Percentiles rank a stretch among this genome's conserved stretches.
phyloP scores from a whole-genome alignment of 64 coral and sea anemone species.

The Astreopora myriophthalma region DNA sequence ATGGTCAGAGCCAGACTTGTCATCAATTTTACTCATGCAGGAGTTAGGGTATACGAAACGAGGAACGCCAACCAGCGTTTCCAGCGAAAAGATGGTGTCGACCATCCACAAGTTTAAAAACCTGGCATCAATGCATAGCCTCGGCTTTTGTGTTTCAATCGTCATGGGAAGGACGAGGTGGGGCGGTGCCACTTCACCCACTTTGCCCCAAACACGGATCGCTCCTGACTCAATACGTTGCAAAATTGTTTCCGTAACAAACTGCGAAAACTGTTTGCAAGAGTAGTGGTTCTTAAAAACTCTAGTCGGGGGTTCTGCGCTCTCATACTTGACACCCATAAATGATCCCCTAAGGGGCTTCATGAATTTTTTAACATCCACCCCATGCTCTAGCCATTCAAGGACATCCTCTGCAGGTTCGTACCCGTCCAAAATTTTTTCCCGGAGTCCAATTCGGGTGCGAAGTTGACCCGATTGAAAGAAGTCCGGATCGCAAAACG shows the following conservation, averaged over 20 bases:
- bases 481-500: background rate
- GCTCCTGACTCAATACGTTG: constrained; percentile 10
- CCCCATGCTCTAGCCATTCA: constrained; percentile 8
- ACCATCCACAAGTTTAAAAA: constrained; percentile 36
- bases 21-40: too few species aligned
- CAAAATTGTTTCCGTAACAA: background rate
- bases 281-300: constrained; percentile 9
- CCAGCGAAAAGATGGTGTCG: background rate
- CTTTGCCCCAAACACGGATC: background rate
- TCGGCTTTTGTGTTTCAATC: background rate
- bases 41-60: constrained; percentile 11
- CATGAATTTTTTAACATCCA: constrained; percentile 1
- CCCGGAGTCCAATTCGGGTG: background rate
- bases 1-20: too few species aligned
- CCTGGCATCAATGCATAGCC: constrained; percentile 41
- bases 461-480: background rate
- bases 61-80: background rate
- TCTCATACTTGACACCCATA: constrained; percentile 4
- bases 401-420: background rate
- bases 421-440: background rate
- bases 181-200: background rate
- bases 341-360: background rate
- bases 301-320: background rate
- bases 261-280: constrained; percentile 1
- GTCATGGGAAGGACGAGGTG: constrained; percentile 16